Evolutionary conservation across 2,888 invertebrate species (phyloP).

Genomic region (Lydus trimaculatus): DNA sequence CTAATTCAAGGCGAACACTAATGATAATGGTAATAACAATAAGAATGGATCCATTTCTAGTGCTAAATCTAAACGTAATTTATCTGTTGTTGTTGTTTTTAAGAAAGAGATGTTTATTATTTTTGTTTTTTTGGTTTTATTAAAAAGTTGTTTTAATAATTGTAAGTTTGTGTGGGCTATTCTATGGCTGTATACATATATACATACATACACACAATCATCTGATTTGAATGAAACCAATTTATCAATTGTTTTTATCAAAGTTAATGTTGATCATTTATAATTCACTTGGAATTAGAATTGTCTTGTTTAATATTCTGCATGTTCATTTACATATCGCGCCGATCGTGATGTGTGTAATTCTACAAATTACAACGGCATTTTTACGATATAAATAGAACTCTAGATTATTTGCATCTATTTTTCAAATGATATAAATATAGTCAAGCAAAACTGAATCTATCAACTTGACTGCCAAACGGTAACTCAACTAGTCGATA

Average conservation of each 20-base stretch:
- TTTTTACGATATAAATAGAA: not conserved
- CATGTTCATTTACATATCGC: constrained; percentile 37
- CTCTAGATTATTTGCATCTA: not conserved
- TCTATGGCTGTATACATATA: not conserved
- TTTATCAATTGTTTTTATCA: constrained; percentile 43
- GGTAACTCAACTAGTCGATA: no score
- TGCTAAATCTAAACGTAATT: not conserved
- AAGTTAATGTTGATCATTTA: constrained; percentile 42
- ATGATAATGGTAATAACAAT: not conserved
- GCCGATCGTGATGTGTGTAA: constrained; percentile 18
- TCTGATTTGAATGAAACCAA: constrained; percentile 42
- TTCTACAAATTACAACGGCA: constrained; percentile 32
- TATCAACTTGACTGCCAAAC: no score
- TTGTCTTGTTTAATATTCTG: constrained; percentile 31
- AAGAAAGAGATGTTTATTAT: not conserved
- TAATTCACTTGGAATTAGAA: constrained; percentile 42
- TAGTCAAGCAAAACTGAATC: not conserved
- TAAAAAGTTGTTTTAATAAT: not conserved
- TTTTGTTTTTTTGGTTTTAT: not conserved
- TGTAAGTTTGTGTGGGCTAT: not conserved
- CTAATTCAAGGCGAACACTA: not conserved
- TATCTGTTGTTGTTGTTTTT: not conserved
- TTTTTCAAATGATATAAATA: not conserved
- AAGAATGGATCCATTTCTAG: not conserved
- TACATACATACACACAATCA: no score